These are phyloP conservation scores for Drosophila teissieri DNA, from an alignment of 1,140 invertebrate species.

Conservation along the genomic window DNA sequence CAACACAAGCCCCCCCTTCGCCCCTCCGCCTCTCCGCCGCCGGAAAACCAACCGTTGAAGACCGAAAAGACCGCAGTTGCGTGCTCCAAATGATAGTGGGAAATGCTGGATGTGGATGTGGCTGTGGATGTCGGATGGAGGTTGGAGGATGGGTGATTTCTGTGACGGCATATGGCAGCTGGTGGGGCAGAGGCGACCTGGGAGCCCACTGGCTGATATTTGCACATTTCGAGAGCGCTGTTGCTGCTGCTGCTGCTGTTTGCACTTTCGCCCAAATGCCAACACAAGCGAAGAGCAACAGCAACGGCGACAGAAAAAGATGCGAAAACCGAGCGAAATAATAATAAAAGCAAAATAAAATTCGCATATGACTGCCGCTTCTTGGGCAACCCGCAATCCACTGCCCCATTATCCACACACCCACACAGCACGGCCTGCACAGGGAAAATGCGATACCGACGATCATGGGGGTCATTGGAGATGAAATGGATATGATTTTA, in stretches of 20 bases:
- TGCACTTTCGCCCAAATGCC: constrained; percentile 57
- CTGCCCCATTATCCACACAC: too few species aligned
- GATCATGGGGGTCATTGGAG: background rate
- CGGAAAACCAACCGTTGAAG: background rate
- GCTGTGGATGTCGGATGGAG: background rate
- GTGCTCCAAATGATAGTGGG: constrained; percentile 45
- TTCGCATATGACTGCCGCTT: constrained; percentile 25
- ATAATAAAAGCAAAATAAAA: constrained; percentile 33
- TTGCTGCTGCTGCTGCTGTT: constrained; percentile 30
- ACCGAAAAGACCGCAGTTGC: constrained; percentile 34
- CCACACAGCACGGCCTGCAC: background rate
- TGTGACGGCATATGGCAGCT: background rate
- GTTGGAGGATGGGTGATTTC: background rate
- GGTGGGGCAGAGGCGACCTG: constrained; percentile 3
- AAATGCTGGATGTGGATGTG: background rate
- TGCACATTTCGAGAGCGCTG: constrained; percentile 51
- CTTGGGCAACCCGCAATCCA: constrained; percentile 2
- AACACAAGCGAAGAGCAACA: constrained; percentile 4
- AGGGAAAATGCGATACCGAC: constrained; percentile 2
- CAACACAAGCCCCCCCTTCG: background rate
- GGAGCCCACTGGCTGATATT: constrained; percentile 36
- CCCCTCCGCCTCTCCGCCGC: too few species aligned
- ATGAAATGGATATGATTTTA: too few species aligned
- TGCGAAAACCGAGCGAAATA: constrained; percentile 30
- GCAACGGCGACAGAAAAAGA: background rate